These are phyloP conservation scores for Bombus picipes DNA, from an alignment of 1,140 invertebrate species.

Conservation along the genomic window DNA sequence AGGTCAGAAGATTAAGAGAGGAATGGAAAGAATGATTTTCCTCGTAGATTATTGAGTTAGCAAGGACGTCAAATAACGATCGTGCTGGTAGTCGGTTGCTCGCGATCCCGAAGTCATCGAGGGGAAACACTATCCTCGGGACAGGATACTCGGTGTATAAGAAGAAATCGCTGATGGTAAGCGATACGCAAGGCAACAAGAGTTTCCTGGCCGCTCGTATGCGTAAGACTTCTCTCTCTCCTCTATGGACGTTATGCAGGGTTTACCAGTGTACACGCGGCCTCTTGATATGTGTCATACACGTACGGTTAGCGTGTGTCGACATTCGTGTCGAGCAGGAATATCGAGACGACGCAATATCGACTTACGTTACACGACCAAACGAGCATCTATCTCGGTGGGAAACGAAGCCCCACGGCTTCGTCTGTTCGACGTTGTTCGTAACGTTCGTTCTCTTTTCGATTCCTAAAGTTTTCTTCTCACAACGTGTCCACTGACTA, in stretches of 20 bases:
- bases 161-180: slow-evolving; percentile 77
- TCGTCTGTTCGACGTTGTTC: slow-evolving; percentile 53
- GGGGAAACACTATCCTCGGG: slow-evolving; percentile 73
- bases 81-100: slow-evolving; percentile 1
- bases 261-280: slow-evolving; percentile 34
- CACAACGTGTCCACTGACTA: not conserved
- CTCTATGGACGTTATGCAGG: slow-evolving; percentile 35
- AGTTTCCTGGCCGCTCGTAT: slow-evolving; percentile 73
- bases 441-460: slow-evolving; percentile 50
- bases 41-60: not conserved
- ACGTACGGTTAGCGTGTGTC: slow-evolving; percentile 30
- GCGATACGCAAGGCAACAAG: slow-evolving; percentile 69
- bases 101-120: slow-evolving; percentile 57
- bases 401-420: slow-evolving; percentile 75
- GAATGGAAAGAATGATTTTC: not conserved
- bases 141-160: slow-evolving; percentile 74
- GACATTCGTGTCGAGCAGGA: slow-evolving; percentile 53
- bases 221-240: slow-evolving; percentile 72
- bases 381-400: slow-evolving; percentile 77
- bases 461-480: slow-evolving; percentile 26
- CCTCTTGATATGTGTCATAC: slow-evolving; percentile 50
- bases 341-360: slow-evolving; percentile 77
- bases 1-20: not conserved
- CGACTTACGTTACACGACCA: slow-evolving; percentile 78
- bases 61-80: not conserved